Conservation (phyloP, 2,888 invertebrate species). For the Aphidius colemani region DNA sequence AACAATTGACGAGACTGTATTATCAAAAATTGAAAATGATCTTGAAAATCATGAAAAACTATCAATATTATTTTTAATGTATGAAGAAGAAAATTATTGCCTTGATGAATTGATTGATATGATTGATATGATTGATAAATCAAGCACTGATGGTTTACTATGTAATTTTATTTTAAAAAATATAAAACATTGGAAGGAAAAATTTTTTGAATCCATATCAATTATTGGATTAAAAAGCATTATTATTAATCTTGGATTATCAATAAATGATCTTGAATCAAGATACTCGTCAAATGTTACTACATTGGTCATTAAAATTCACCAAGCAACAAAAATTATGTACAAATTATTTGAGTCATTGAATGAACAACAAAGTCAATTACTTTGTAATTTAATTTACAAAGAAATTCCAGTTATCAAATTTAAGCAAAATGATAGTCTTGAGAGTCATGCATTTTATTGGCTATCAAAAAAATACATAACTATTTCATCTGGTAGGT, state of each 20-base stretch:
- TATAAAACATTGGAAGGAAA: conserved; percentile 21
- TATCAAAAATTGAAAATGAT: conserved; percentile 15
- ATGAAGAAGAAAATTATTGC: conserved; percentile 3
- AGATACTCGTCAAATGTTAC: conserved; percentile 1
- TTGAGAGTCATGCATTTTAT: conserved; percentile 23
- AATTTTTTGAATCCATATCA: conserved; percentile 22
- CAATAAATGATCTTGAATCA: conserved; percentile 4
- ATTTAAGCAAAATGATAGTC: neutral
- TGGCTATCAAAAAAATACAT: conserved; percentile 16
- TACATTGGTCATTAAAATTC: conserved; percentile 6
- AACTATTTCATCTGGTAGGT: conserved; percentile 16
- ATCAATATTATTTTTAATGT: conserved; percentile 21
- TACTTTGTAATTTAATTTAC: conserved; percentile 15
- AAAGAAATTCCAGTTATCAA: conserved; percentile 5
- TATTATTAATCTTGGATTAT: conserved; percentile 13
- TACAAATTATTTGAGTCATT: conserved; percentile 20
- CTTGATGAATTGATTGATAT: neutral
- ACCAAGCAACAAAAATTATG: conserved; percentile 19
- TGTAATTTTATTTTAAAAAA: conserved; percentile 5
- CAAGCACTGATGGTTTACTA: neutral
- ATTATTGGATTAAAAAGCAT: conserved; percentile 10
- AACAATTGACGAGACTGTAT: conserved; percentile 2
- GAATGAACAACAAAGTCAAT: neutral
- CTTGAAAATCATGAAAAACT: conserved; percentile 16
- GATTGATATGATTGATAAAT: neutral